A percentile compares a stretch with the other conserved stretches of the same genome.
Conservation (phyloP, 2,113 vertebrate species). For the Menidia beryllina region DNA sequence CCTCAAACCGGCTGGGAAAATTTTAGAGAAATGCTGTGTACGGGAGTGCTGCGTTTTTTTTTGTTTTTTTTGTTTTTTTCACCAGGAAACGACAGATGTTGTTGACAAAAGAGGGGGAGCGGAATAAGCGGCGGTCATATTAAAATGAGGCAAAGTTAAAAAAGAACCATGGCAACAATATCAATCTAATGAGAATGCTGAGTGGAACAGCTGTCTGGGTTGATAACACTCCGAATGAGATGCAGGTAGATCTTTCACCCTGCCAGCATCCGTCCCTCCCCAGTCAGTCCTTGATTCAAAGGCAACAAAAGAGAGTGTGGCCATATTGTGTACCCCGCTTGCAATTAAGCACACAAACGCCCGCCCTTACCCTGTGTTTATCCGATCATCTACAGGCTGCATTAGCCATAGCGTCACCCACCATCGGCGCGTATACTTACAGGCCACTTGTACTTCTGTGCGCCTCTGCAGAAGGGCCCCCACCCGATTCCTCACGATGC, state of each 20-base stretch:
- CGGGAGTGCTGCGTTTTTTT: not conserved
- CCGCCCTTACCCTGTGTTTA: not conserved
- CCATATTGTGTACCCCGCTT: constrained; percentile 42
- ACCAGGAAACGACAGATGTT: constrained; percentile 70
- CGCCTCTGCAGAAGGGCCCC: constrained; percentile 94
- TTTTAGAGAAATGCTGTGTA: constrained; percentile 22
- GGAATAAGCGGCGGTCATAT: constrained; percentile 54
- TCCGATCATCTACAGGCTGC: constrained; percentile 19
- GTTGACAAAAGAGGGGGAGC: constrained; percentile 67
- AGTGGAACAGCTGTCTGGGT: constrained; percentile 74
- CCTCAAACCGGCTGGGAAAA: constrained; percentile 19
- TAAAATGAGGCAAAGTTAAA: constrained; percentile 64
- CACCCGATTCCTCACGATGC: constrained; percentile 95
- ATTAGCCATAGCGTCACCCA: constrained; percentile 23
- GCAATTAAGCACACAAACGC: constrained; percentile 20
- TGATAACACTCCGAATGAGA: constrained; percentile 56
- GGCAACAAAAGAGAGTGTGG: constrained; percentile 52
- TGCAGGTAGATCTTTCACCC: constrained; percentile 72
- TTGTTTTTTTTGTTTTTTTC: no score
- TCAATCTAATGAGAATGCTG: constrained; percentile 68
- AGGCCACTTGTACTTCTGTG: constrained; percentile 97
- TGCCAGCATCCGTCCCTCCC: constrained; percentile 65
- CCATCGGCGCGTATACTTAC: constrained; percentile 84
- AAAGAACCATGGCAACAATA: constrained; percentile 63
- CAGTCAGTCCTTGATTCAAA: constrained; percentile 59